phyloP scores from a whole-genome alignment of 2,888 invertebrate species.

The Brachynemurus nebulosus region DNA sequence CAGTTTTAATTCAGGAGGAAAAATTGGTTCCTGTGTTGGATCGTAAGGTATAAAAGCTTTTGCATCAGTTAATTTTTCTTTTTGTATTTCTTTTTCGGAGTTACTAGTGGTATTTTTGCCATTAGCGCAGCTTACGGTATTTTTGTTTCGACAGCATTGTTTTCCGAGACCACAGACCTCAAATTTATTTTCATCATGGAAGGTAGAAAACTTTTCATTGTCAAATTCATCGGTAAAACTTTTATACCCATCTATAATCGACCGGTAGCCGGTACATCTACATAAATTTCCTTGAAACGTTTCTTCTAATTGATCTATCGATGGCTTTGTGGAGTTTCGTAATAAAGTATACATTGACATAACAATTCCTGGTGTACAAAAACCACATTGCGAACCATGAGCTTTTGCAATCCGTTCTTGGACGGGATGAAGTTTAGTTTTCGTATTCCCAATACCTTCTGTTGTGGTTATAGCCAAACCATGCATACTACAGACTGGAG shows the following conservation, averaged over 20 bases:
- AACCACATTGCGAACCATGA: constrained; percentile 92
- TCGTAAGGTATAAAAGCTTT: constrained; percentile 66
- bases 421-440: constrained; percentile 65
- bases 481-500: constrained; percentile 75
- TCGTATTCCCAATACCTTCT: constrained; percentile 81
- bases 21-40: constrained; percentile 77
- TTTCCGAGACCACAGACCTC: constrained; percentile 46
- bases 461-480: constrained; percentile 83
- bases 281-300: constrained; percentile 78
- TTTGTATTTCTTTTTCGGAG: too few species aligned
- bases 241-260: constrained; percentile 82
- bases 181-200: constrained; percentile 22
- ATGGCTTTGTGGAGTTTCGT: constrained; percentile 55
- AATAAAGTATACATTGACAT: constrained; percentile 93
- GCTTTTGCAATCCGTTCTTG: constrained; percentile 79
- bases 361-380: constrained; percentile 90
- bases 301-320: constrained; percentile 61
- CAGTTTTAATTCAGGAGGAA: constrained; percentile 73
- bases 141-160: constrained; percentile 43
- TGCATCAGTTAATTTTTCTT: too few species aligned
- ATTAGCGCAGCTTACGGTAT: too few species aligned
- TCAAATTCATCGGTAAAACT: constrained; percentile 71
- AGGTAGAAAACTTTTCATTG: constrained; percentile 21
- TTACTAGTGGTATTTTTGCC: too few species aligned
- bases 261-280: constrained; percentile 87